These are phyloP conservation scores for Pyrrhosoma nymphula DNA, from an alignment of 2,888 invertebrate genomes.

Conservation along the genomic window DNA sequence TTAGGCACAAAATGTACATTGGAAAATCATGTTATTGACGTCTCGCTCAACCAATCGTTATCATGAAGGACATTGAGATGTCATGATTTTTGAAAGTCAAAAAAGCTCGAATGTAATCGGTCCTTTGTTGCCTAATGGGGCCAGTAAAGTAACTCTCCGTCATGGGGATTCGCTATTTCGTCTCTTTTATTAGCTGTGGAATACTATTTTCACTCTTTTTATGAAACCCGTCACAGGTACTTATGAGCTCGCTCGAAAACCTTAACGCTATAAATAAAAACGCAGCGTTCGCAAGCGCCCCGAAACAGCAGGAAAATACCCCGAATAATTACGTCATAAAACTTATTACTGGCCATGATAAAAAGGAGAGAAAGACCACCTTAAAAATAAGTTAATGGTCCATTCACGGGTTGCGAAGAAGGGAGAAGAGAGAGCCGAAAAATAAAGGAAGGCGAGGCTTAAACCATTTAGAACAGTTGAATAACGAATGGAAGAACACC, in stretches of 20 bases:
- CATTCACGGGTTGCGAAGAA: background rate
- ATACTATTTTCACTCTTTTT: background rate
- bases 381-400: background rate
- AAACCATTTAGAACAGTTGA: background rate
- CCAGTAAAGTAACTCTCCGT: background rate
- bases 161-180: background rate
- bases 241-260: too few species aligned
- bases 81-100: too few species aligned
- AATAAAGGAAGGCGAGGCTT: background rate
- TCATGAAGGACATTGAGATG: too few species aligned
- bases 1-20: too few species aligned
- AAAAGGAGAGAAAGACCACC: background rate
- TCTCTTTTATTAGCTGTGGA: background rate
- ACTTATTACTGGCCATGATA: background rate
- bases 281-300: background rate
- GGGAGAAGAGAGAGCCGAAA: background rate
- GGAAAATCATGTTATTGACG: too few species aligned
- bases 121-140: too few species aligned
- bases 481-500: background rate
- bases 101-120: too few species aligned
- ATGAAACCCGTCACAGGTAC: background rate
- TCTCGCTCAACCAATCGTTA: too few species aligned
- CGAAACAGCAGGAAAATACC: background rate
- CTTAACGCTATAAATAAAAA: background rate
- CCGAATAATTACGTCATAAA: background rate